phyloP scores from a whole-genome alignment of 2,888 invertebrate genomes.

The Lymantria dispar region DNA sequence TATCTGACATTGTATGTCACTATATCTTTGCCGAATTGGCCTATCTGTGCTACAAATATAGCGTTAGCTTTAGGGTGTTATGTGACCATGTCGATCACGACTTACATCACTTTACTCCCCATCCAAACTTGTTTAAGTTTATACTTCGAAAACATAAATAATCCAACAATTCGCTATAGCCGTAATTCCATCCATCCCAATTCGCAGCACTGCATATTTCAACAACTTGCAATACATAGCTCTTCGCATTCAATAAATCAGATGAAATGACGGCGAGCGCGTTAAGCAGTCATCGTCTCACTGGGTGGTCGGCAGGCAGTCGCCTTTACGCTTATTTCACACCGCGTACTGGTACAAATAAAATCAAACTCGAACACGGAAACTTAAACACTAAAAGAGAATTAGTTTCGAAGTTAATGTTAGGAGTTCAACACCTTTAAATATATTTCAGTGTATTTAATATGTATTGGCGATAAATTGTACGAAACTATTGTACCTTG shows the following conservation, averaged over 20 bases:
- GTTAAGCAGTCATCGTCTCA: conserved; percentile 73
- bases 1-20: no score
- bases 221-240: conserved; percentile 45
- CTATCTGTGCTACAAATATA: no score
- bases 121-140: no score
- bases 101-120: no score
- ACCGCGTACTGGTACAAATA: conserved; percentile 63
- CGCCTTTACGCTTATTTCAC: conserved; percentile 75
- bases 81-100: no score
- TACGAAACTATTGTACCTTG: no score
- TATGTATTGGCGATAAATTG: conserved; percentile 2
- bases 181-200: conserved; percentile 6
- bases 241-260: conserved; percentile 75
- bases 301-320: conserved; percentile 72
- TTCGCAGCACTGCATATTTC: conserved; percentile 24
- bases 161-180: neutral
- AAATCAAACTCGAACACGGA: conserved; percentile 57
- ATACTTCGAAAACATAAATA: no score
- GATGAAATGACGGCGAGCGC: conserved; percentile 73
- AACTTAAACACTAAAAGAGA: conserved; percentile 49
- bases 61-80: no score
- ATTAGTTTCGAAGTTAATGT: conserved; percentile 30
- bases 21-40: no score
- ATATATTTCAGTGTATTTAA: conserved; percentile 24
- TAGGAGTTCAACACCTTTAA: conserved; percentile 17